Percentiles rank a stretch among this genome's conserved stretches.
Evolutionary conservation across 1,140 invertebrate genomes (phyloP).

Genomic region (Pararge aegeria): DNA sequence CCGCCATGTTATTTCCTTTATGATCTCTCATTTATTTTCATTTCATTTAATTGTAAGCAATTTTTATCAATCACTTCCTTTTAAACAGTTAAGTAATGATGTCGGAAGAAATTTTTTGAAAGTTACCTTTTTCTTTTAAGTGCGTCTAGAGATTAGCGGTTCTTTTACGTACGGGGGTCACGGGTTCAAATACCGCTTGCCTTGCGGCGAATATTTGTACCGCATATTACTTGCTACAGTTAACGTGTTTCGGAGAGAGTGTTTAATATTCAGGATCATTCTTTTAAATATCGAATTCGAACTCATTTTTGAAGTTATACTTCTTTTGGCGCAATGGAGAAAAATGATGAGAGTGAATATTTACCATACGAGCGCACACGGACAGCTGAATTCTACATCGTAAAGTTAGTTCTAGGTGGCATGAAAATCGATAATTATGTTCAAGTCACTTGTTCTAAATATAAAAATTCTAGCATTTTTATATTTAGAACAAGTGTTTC

Average conservation of each 20-base stretch:
- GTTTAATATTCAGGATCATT: too few species aligned
- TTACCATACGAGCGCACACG: too few species aligned
- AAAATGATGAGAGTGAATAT: too few species aligned
- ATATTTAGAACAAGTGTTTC: too few species aligned
- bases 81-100: neutral
- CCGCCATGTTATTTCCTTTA: neutral
- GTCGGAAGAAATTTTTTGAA: neutral
- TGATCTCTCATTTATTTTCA: neutral
- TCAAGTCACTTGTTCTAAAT: too few species aligned
- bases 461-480: too few species aligned
- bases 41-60: slow-evolving; percentile 1
- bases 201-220: neutral
- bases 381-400: too few species aligned
- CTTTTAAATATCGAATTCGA: too few species aligned
- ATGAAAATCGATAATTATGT: too few species aligned
- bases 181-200: neutral
- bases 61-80: slow-evolving; percentile 2
- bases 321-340: too few species aligned
- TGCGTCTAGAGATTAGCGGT: slow-evolving; percentile 1
- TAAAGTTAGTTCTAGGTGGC: too few species aligned
- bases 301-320: too few species aligned
- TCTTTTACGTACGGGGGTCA: neutral
- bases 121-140: slow-evolving; percentile 1
- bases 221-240: neutral
- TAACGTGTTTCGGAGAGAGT: neutral